Evolutionary conservation across 2,888 invertebrate species (phyloP), one percentile per base, ranked within the genome.

Genomic region (Aspidiotus destructor): DNA sequence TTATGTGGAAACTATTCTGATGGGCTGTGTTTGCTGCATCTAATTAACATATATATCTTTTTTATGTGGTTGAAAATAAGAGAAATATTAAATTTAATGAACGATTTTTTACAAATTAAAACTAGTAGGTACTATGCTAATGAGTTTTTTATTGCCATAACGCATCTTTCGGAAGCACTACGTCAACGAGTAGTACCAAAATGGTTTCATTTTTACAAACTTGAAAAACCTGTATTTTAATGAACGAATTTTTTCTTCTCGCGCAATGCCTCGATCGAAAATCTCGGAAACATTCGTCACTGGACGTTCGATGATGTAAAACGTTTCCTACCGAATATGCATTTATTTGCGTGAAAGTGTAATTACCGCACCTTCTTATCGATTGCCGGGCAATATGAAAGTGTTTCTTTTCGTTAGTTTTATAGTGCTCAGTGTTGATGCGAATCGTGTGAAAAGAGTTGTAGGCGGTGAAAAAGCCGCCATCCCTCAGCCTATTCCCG

Each of bases 381-480:
- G 28, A 28, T 28, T 28, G 28, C 28, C 48, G n/a, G 11, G 10
- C 48, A n/a, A 48, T 13, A 48, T 48, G 48, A 48, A 48, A 6
- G 48, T 48, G 48, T n/a, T 48, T 48, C 6, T 48, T 11, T n/a
- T 48, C 11, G 48, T 48, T 13, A 48, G 48, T 48, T 48, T 11
- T 48, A n/a, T n/a, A 2, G 48, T 48, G 48, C 48, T 48, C n/a
- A n/a, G 48, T 11, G 48, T 48, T 48, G 2, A 48, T 13, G 10
- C 11, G 10, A 6, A 42, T 42, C 65, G 65, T 13, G 58, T 65
- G 6, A 65, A 65, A 44, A 55, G 65, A 15, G 57, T 65, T n/a
- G 65, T 65, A 13, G 65, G 65, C 44, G 65, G 65, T 28, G 57
- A 57, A 57, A 55, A 58, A 40, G 65, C 65, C 41, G 65, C 65